phyloP scores from a whole-genome alignment of 2,113 vertebrate genomes.

The Ceyx cyanopectus region DNA sequence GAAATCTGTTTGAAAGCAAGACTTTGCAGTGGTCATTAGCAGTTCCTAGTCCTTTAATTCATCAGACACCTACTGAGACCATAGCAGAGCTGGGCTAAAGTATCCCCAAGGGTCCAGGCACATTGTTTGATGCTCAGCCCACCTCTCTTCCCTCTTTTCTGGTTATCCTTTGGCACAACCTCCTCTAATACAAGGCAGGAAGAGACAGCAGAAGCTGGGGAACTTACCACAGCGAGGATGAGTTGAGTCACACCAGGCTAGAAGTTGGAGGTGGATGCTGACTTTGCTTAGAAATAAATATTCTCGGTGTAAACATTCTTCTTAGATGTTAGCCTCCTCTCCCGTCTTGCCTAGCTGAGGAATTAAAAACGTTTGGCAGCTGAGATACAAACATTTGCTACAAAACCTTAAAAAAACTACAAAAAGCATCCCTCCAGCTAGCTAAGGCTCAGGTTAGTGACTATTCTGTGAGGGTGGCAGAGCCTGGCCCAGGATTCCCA shows the following conservation, averaged over 20 bases:
- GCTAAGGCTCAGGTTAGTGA: neutral
- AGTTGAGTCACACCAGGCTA: neutral
- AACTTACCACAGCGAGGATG: accelerated
- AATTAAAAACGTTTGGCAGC: neutral
- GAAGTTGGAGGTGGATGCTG: neutral
- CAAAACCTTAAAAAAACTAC: neutral
- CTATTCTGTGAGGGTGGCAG: neutral
- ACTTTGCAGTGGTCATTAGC: neutral
- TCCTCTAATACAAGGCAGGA: neutral
- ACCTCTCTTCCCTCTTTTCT: neutral
- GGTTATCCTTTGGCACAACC: neutral
- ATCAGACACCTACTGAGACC: neutral
- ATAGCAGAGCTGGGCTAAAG: neutral
- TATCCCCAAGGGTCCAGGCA: neutral
- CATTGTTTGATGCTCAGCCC: neutral
- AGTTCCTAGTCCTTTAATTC: neutral
- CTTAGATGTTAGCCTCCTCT: neutral
- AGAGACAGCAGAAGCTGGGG: neutral
- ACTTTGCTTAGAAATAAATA: neutral
- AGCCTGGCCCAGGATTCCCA: no score
- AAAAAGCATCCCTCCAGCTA: neutral
- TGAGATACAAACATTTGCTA: neutral
- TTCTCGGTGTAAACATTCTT: neutral
- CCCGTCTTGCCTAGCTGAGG: neutral
- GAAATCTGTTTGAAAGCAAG: neutral